Conservation (phyloP, 2,113 vertebrate species). For the Tragelaphus imberbis region DNA sequence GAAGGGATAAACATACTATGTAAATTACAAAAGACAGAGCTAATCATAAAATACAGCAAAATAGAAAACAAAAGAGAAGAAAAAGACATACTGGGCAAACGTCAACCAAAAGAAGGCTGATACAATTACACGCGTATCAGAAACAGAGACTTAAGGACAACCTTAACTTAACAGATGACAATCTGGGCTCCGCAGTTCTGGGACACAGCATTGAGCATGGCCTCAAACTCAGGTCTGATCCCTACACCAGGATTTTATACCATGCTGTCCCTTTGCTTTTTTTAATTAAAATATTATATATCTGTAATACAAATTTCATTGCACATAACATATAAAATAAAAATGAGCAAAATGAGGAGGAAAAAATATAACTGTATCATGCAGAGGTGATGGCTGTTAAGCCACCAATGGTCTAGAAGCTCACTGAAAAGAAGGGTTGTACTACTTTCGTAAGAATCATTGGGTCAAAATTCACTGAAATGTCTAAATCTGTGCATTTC, state of each 20-base stretch:
- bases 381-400: background rate
- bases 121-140: background rate
- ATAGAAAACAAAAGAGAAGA: background rate
- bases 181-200: background rate
- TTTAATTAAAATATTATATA: background rate
- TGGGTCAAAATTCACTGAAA: background rate
- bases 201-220: background rate
- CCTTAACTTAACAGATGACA: background rate
- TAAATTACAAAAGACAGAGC: background rate
- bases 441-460: background rate
- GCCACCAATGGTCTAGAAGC: background rate
- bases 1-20: background rate
- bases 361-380: background rate
- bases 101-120: background rate
- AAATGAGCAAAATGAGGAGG: background rate
- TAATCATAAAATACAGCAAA: slow-evolving; percentile 7
- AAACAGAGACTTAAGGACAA: background rate
- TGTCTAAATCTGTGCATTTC: background rate
- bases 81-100: background rate
- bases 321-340: slow-evolving; percentile 6
- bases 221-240: background rate
- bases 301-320: background rate
- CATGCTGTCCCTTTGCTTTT: background rate
- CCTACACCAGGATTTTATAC: background rate
- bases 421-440: background rate